Evolutionary conservation across 2,797 vertebrate genomes (phyloP), one percentile per base, ranked within the genome.

Genomic region (Smutsia gigantea): DNA sequence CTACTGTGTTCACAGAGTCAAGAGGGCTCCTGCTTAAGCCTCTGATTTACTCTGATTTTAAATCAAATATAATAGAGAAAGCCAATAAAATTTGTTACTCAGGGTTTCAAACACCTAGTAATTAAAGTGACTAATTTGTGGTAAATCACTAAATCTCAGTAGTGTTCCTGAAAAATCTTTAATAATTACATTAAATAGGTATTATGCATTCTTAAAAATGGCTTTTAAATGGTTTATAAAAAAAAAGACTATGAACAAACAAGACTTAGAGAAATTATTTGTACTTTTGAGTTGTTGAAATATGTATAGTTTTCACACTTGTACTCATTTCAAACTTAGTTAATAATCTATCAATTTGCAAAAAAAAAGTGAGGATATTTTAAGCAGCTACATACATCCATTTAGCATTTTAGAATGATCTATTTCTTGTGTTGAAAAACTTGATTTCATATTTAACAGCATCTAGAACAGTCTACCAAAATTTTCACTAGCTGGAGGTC

Each of bases 41-140:
- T 95, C 86, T 92, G 87, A 92, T 82, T 72, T 93, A 61, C 31
- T 75, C 42, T 69, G 49, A 94, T 84, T 92, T 94, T 78, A 87
- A 93, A 64, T 63, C 63, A 95, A 96, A 97, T 18, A 61, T 37
- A 87, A 84, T n/a, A 89, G 13, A 87, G 64, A 92, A 96, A 94
- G 23, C 12, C 74, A 93, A 72, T 42, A 82, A 72, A 93, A 85
- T 34, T 6, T 93, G 75, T 25, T 74, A 93, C 34, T 92, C 13
- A 29, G 29, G 17, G 74, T 34, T 88, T 94, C 57, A 95, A 94
- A 92, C 68, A 90, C 2, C 15, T 55, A 87, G 27, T 94, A 90
- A 94, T 87, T 49, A 81, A 87, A 95, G 15, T 87, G 42, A 87
- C 4, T 69, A 88, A 91, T 87, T 85, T 83, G 29, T 66, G 69